Base-by-base conservation (phyloP, 2,888 invertebrate species). In the Limnephilus lunatus region DNA sequence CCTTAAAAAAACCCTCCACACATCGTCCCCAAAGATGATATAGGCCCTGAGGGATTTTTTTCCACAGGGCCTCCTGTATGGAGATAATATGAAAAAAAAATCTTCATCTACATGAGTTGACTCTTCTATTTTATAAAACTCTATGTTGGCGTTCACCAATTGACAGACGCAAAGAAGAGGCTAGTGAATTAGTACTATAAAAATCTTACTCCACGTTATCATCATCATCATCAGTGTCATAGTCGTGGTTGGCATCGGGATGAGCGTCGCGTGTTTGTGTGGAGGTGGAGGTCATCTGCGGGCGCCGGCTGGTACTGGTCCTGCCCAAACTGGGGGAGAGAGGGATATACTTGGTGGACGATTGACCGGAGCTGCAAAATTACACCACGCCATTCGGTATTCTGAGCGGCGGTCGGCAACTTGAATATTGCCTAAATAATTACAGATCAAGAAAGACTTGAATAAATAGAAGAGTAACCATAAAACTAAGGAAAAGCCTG, bases 181-280 rank as follows among this genome's bases (percentile, higher is more conserved):
- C 1, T 53, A 19, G 15, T 53, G 19, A 53, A 53, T 53, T 7
- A 25, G 19, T 25, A 25, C 25, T 44, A 86, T 30, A 86, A 85
- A 32, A 53, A 86, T 32, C 81, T 82, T 90, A 90, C 90, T 90
- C 89, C 12, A 44, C 39, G 4, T 81, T 81, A 82, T 90, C 90
- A 19, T 2, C 44, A 19, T 2, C 44, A 48, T 90, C 90, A 30
- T 19, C 44, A n/a, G 15, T 7, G n/a, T 90, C 48, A 9, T 82
- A 81, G 19, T 89, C 81, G 9, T 31, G n/a, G 30, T 31, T 82
- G 48, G n/a, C 35, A 15, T n/a, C 11, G 19, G 32, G 82, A 31
- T 81, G 30, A 19, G 25, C 82, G 44, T 82, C 9, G 9, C 25
- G 68, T n/a, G 90, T 90, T 32, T 90, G 90, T 3, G 90, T 90